Evolutionary conservation across 2,888 invertebrate genomes (phyloP).

Genomic region (Melieria omissa): DNA sequence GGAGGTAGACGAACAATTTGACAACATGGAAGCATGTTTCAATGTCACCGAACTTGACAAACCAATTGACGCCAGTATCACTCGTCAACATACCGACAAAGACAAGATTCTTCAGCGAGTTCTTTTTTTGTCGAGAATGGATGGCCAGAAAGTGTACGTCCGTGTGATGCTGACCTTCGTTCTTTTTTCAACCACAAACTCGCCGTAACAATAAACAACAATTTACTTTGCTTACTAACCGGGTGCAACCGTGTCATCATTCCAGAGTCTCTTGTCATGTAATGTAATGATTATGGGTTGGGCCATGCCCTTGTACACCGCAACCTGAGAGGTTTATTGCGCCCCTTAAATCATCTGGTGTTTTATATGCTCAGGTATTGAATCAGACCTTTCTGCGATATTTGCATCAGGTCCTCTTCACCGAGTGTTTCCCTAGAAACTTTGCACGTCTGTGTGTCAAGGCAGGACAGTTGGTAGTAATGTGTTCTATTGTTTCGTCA

Average conservation of each 20-base stretch:
- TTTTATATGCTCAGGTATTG: no score
- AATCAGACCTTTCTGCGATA: no score
- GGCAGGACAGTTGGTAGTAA: no score
- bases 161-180: constrained; percentile 16
- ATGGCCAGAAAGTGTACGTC: constrained; percentile 18
- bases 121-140: constrained; percentile 15
- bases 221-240: constrained; percentile 18
- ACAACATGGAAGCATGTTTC: constrained; percentile 18
- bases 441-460: no score
- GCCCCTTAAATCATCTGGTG: no score
- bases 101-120: constrained; percentile 12
- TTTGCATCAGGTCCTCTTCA: no score
- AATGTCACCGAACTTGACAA: constrained; percentile 5
- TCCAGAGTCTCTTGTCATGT: constrained; percentile 1
- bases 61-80: constrained; percentile 19
- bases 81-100: neutral
- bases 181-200: constrained; percentile 25
- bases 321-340: no score
- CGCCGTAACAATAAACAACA: constrained; percentile 25
- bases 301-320: no score
- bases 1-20: neutral
- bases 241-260: constrained; percentile 15
- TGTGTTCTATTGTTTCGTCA: no score
- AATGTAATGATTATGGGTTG: no score
- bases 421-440: no score